Evolutionary conservation across 2,888 invertebrate genomes (phyloP), one percentile per base, ranked within the genome.

Genomic region (Volucella inanis): DNA sequence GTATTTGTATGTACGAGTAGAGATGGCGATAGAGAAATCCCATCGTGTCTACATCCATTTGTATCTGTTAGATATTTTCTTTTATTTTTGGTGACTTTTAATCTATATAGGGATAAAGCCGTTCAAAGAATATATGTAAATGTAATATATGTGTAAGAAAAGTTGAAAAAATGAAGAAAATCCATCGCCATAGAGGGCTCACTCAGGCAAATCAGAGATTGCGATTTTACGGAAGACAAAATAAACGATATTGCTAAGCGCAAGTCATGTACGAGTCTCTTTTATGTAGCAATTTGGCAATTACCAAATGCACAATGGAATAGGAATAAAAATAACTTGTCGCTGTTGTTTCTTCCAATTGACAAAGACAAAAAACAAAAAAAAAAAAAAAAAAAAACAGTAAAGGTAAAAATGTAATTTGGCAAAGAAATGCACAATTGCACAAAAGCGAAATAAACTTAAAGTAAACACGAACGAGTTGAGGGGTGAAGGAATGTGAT

Each of bases 281-380:
- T 67, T 84, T 70, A 55, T 80, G 61, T 39, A 18, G 75, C 84
- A 76, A 76, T 84, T 84, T 84, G 84, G 80, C 80, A 84, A 80
- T 80, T 76, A 70, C 70, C 64, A 55, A 74, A 67, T 43, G 45
- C 65, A 71, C 43, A 71, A 77, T 72, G 38, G 54, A 47, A 77
- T 77, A 15, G 71, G 76, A 80, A 84, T 76, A 84, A 75, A 84
- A 80, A 84, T 75, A 75, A 65, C 67, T 84, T 71, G 68, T 64
- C 70, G 62, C 43, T 15, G 62, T 54, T 62, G 39, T 49, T 54
- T 18, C 12, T 68, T 54, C 54, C 15, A 39, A 18, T 72, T 38
- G 12, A 6, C 3, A 8, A 15, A 22, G 12, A 6, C 3, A 8
- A 15, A 22, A 3, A 1, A 18, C 12, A n/a, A 38, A 22, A 43